These are phyloP conservation scores for Metacarcinus magister DNA, from an alignment of 2,888 invertebrate genomes.

Conservation along the genomic window DNA sequence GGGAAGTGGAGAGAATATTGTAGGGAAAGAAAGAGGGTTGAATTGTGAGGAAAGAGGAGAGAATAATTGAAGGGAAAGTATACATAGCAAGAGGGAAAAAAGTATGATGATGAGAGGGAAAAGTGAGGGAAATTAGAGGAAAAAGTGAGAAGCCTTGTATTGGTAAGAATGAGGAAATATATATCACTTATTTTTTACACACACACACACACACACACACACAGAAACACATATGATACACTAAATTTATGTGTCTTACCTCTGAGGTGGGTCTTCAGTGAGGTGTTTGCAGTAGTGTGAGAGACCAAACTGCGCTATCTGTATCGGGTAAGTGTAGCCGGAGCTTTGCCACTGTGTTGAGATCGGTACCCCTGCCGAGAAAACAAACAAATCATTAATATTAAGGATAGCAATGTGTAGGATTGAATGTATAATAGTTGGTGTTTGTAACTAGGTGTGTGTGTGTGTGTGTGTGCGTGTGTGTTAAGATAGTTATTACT, in stretches of 20 bases:
- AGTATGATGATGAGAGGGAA: not conserved
- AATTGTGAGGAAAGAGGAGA: too few species aligned
- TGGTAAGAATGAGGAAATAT: not conserved
- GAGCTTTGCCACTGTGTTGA: conserved; percentile 98
- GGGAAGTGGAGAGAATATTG: not conserved
- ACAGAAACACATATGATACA: not conserved
- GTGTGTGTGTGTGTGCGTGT: too few species aligned
- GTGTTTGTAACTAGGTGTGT: too few species aligned
- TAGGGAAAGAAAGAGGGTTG: too few species aligned
- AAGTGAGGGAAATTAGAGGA: not conserved
- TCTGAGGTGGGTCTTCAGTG: conserved; percentile 92
- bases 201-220: not conserved
- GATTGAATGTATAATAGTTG: too few species aligned
- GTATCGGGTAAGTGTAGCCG: conserved; percentile 98
- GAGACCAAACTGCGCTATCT: conserved; percentile 98
- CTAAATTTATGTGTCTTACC: conserved; percentile 84
- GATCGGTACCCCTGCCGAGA: conserved; percentile 89
- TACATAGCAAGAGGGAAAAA: too few species aligned
- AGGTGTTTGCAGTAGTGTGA: conserved; percentile 98
- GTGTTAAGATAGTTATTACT: too few species aligned
- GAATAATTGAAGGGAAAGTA: too few species aligned
- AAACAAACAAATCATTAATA: not conserved
- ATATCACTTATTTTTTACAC: not conserved
- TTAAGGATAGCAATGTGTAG: too few species aligned
- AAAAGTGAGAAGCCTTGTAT: not conserved